A percentile compares a stretch with the other conserved stretches of the same genome.
Conservation (phyloP, 2,888 invertebrate genomes). For the Corythucha ciliata region DNA sequence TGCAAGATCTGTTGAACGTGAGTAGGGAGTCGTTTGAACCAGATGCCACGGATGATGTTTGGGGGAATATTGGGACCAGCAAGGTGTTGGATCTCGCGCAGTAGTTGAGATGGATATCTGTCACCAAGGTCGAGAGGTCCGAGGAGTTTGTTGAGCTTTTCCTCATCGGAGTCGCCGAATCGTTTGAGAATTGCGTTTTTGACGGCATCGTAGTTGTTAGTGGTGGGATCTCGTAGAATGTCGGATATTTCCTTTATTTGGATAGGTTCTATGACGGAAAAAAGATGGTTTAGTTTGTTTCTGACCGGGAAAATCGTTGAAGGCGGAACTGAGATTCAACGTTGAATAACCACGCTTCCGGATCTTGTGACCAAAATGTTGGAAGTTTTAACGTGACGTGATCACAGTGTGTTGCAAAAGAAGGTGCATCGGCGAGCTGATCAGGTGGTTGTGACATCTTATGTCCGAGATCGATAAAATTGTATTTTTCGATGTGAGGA, state of each 20-base stretch:
- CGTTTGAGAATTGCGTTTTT: constrained; percentile 2
- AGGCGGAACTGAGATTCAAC: constrained; percentile 9
- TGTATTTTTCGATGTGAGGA: too few relatives aligned
- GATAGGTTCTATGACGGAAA: constrained; percentile 19
- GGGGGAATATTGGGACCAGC: not conserved
- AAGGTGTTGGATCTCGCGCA: constrained; percentile 12
- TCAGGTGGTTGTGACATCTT: too few relatives aligned
- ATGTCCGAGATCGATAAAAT: too few relatives aligned
- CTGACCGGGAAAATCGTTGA: constrained; percentile 20
- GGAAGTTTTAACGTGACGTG: constrained; percentile 11
- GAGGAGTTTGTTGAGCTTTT: too few relatives aligned
- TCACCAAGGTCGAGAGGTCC: constrained; percentile 8
- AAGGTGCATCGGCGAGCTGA: too few relatives aligned
- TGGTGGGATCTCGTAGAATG: constrained; percentile 5
- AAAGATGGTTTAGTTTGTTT: constrained; percentile 19
- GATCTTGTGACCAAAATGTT: constrained; percentile 4
- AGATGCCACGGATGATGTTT: not conserved
- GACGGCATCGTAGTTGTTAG: not conserved
- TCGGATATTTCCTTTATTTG: constrained; percentile 15
- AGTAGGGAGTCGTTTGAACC: not conserved
- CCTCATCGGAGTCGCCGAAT: constrained; percentile 10
- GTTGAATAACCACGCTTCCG: constrained; percentile 15
- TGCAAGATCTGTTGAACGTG: constrained; percentile 3
- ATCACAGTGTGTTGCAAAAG: not conserved
- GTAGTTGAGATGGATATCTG: constrained; percentile 10